Evolutionary conservation across 2,888 invertebrate species (phyloP).

Genomic region (Dynastes tityus): DNA sequence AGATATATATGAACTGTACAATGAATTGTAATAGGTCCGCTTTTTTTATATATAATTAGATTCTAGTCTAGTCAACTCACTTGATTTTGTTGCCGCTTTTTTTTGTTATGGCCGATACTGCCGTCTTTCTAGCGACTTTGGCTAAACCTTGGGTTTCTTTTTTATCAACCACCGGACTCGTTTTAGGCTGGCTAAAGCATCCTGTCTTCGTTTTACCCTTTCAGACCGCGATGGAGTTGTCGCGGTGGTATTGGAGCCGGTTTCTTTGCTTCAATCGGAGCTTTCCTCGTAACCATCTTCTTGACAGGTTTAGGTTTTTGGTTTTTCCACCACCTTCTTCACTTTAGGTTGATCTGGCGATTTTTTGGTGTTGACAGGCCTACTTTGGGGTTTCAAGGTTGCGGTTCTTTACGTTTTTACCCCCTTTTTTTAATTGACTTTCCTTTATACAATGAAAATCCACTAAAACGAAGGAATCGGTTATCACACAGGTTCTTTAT

Average conservation of each 20-base stretch:
- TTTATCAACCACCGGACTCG: conserved; percentile 67
- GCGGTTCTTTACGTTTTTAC: conserved; percentile 64
- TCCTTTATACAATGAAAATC: conserved; percentile 88
- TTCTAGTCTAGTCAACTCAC: conserved; percentile 10
- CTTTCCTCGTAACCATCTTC: conserved; percentile 54
- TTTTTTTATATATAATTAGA: no score
- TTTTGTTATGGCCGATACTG: conserved; percentile 52
- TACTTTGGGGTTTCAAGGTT: conserved; percentile 51
- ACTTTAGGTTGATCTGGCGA: conserved; percentile 62
- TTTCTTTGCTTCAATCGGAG: conserved; percentile 54
- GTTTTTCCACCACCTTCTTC: conserved; percentile 50
- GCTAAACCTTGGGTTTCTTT: conserved; percentile 69
- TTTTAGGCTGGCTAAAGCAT: conserved; percentile 56
- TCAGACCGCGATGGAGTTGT: conserved; percentile 58
- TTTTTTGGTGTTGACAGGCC: conserved; percentile 56
- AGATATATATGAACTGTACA: no score
- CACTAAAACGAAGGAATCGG: conserved; percentile 73
- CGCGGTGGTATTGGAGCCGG: conserved; percentile 17
- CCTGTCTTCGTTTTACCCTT: conserved; percentile 61
- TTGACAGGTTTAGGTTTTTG: conserved; percentile 49
- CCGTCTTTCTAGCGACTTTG: conserved; percentile 66
- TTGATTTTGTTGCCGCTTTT: conserved; percentile 37
- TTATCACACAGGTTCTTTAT: not conserved
- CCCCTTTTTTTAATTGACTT: conserved; percentile 78
- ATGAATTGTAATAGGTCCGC: no score